These are phyloP conservation scores for Sander lucioperca DNA, from an alignment of 2,113 vertebrate genomes.

Conservation along the genomic window DNA sequence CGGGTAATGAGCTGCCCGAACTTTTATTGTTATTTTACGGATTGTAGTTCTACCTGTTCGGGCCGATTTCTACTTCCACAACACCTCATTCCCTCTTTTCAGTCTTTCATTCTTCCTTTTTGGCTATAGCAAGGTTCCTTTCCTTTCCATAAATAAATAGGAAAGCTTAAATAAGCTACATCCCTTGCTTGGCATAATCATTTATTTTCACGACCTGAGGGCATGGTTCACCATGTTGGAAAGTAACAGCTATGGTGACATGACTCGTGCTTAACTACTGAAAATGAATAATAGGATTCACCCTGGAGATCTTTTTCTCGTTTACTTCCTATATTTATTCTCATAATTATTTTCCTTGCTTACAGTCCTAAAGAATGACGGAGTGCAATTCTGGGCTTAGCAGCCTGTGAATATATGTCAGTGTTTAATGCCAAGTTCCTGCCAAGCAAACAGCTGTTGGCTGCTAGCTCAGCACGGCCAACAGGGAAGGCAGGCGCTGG, in stretches of 20 bases:
- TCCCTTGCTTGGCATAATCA: background rate
- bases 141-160: background rate
- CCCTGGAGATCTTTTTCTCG: background rate
- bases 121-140: background rate
- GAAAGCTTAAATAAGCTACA: background rate
- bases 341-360: conserved; percentile 7
- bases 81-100: background rate
- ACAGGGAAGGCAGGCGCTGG: conserved; percentile 8
- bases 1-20: no score
- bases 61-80: conserved; percentile 15
- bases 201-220: conserved; percentile 21
- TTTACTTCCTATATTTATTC: conserved; percentile 19
- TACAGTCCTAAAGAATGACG: conserved; percentile 22
- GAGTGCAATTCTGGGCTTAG: conserved; percentile 1
- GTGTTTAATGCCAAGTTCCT: conserved; percentile 39
- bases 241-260: conserved; percentile 2
- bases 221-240: conserved; percentile 7
- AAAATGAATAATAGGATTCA: conserved; percentile 18
- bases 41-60: conserved; percentile 6
- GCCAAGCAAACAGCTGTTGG: conserved; percentile 60
- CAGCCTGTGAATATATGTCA: conserved; percentile 32
- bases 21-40: no score
- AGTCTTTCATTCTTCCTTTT: background rate
- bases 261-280: background rate
- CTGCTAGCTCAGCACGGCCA: conserved; percentile 32